These are phyloP conservation scores for Drosophila virilis DNA, from an alignment of 1,140 invertebrate species.

Conservation along the genomic window DNA sequence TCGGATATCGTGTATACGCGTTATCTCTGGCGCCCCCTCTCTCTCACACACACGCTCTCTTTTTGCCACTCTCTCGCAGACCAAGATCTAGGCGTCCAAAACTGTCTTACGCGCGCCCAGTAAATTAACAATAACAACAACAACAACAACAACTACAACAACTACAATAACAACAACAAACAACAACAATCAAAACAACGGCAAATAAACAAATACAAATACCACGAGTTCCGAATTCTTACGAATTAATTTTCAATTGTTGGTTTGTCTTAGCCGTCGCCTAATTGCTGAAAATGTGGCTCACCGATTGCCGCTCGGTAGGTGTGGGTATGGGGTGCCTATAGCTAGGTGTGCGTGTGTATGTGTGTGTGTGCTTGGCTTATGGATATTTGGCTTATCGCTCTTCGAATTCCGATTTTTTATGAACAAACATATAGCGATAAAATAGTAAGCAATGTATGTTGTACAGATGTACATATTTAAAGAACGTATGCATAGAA, in stretches of 20 bases:
- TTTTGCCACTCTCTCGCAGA: neutral
- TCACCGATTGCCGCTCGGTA: constrained; percentile 71
- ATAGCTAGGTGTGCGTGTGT: neutral
- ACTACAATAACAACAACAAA: constrained; percentile 3
- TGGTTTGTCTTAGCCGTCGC: constrained; percentile 4
- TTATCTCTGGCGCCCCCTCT: constrained; percentile 22
- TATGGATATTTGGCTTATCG: constrained; percentile 32
- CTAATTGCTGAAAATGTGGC: constrained; percentile 61
- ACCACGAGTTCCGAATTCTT: neutral
- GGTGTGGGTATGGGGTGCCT: constrained; percentile 18
- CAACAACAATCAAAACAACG: neutral
- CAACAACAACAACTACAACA: constrained; percentile 2
- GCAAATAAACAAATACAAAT: constrained; percentile 4
- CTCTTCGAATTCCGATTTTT: constrained; percentile 15
- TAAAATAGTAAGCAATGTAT: constrained; percentile 26
- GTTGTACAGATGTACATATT: too few species aligned
- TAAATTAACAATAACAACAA: constrained; percentile 3
- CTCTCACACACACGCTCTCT: neutral
- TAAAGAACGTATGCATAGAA: too few species aligned
- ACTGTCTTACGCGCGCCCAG: constrained; percentile 9
- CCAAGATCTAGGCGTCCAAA: constrained; percentile 15
- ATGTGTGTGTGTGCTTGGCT: neutral
- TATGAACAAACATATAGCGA: constrained; percentile 13
- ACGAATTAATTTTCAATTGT: constrained; percentile 8
- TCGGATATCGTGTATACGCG: constrained; percentile 46